A percentile compares a stretch with the other conserved stretches of the same genome.
These are phyloP conservation scores for Furcula furcula DNA, from an alignment of 2,888 invertebrate species.

Conservation along the genomic window DNA sequence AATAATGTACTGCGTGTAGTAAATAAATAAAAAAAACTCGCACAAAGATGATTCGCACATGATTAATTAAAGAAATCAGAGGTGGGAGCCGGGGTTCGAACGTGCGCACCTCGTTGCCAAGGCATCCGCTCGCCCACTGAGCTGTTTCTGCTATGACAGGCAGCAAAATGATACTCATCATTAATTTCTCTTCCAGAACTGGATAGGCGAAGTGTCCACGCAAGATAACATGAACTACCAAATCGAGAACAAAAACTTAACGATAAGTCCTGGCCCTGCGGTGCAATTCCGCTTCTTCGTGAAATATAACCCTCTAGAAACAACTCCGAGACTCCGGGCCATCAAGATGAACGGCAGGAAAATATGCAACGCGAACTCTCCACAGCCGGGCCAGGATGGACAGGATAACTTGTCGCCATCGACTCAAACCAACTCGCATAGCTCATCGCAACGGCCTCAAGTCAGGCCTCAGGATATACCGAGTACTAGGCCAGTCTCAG, in stretches of 20 bases:
- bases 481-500: background rate
- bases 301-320: conserved; percentile 67
- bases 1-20: no score
- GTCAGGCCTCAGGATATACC: background rate
- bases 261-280: conserved; percentile 73
- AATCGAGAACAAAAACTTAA: conserved; percentile 77
- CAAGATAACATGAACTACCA: conserved; percentile 79
- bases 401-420: no score
- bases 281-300: conserved; percentile 80
- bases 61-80: no score
- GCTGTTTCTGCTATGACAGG: no score
- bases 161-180: no score
- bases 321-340: conserved; percentile 64
- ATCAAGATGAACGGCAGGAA: conserved; percentile 80
- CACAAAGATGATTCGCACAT: no score
- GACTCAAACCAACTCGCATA: no score
- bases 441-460: no score
- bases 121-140: no score
- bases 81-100: no score
- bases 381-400: background rate
- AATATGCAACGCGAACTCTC: conserved; percentile 54
- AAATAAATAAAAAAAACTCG: no score
- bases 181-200: conserved; percentile 57
- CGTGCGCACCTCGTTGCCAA: no score
- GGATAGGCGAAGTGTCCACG: conserved; percentile 80